These are phyloP conservation scores for Epinephelus lanceolatus DNA, from an alignment of 2,113 vertebrate genomes.

Conservation along the genomic window DNA sequence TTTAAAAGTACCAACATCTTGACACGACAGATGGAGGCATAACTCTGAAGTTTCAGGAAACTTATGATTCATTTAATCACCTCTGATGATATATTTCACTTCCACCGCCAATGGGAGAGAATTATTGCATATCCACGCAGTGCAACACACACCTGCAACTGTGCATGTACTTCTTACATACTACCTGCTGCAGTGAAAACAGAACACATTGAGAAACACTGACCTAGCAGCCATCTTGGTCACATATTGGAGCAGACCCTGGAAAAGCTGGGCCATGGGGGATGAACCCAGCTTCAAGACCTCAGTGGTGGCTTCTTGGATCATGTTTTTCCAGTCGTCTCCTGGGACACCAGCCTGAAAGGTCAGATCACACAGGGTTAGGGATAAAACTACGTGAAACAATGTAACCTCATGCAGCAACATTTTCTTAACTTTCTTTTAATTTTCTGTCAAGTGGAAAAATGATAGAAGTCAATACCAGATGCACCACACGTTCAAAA, in stretches of 20 bases:
- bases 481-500: too few species aligned
- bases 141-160: neutral
- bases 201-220: neutral
- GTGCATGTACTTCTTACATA: neutral
- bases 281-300: conserved; percentile 90
- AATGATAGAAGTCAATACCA: too few species aligned
- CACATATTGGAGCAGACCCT: conserved; percentile 92
- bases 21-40: conserved; percentile 30
- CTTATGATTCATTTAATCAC: neutral
- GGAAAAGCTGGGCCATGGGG: conserved; percentile 89
- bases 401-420: too few species aligned
- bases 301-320: conserved; percentile 92
- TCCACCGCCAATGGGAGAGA: neutral
- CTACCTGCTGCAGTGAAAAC: neutral
- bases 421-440: too few species aligned
- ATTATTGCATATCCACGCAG: neutral
- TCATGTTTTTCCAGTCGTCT: conserved; percentile 91
- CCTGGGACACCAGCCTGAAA: conserved; percentile 85
- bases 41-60: conserved; percentile 1
- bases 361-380: conserved; percentile 4
- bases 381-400: neutral
- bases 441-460: too few species aligned
- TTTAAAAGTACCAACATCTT: conserved; percentile 18
- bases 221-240: conserved; percentile 92
- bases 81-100: conserved; percentile 1